Conservation (phyloP, 2,797 vertebrate species). For the Cichlasoma orientale region DNA sequence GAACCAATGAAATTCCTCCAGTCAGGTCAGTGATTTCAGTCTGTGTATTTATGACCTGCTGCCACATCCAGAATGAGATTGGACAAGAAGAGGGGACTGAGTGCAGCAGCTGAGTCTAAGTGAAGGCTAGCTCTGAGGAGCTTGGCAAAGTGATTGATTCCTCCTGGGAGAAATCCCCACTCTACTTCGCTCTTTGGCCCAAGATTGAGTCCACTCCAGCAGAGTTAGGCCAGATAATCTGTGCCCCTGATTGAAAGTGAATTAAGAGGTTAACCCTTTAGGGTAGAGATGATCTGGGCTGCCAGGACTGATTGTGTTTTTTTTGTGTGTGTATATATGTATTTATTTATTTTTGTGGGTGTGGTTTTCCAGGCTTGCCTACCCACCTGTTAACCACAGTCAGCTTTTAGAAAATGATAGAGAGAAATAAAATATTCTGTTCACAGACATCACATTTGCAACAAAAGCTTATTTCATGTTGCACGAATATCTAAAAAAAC, state of each 20-base stretch:
- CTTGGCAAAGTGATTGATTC: conserved; percentile 80
- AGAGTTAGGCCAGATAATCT: conserved; percentile 81
- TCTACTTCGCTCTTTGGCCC: conserved; percentile 75
- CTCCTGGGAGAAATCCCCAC: conserved; percentile 79
- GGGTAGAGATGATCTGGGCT: conserved; percentile 58
- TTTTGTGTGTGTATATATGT: conserved; percentile 7
- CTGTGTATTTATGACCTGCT: conserved; percentile 56
- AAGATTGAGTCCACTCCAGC: conserved; percentile 80
- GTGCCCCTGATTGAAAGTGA: conserved; percentile 80
- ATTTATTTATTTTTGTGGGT: conserved; percentile 1
- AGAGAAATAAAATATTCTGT: neutral
- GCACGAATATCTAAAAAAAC: neutral
- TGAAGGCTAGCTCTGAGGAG: conserved; percentile 64
- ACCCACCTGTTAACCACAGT: conserved; percentile 40
- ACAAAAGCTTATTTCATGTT: neutral
- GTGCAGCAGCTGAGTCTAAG: conserved; percentile 57
- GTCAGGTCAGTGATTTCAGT: conserved; percentile 47
- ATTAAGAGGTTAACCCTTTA: conserved; percentile 77
- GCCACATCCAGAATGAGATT: conserved; percentile 58
- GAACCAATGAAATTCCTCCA: neutral
- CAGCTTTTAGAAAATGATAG: neutral
- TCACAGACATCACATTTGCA: neutral
- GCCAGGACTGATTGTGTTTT: conserved; percentile 59
- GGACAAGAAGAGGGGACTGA: conserved; percentile 42
- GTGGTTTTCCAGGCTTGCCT: neutral